Evolutionary conservation across 2,113 vertebrate species (phyloP), one percentile per base, ranked within the genome.

Genomic region (Phylloscopus trochilus): DNA sequence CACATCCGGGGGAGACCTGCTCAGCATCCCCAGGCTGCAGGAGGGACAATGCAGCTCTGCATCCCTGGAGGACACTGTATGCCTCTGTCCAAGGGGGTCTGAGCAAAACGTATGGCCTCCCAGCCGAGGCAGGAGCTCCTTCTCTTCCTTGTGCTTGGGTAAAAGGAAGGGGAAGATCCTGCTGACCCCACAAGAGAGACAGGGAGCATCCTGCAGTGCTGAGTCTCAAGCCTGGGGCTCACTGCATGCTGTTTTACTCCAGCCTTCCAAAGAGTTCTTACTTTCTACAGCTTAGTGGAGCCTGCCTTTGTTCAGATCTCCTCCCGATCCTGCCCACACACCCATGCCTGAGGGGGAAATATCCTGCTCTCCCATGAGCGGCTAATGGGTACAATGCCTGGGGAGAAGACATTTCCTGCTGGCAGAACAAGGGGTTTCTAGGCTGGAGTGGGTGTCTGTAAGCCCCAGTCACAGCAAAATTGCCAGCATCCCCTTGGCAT

Each of bases 241-340:
- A 13, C 39, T 63, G 52, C 58, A 33, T 60, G 28, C 41, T 70
- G 15, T 62, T 83, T 92, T 74, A 58, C 41, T 67, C 35, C 37
- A 88, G 60, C 27, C 15, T 13, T 79, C 17, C 41, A 31, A 85
- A 81, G 28, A 85, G 4, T 19, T 83, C 41, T 66, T 23, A 10
- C 28, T 60, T 60, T 28, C 60, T 67, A 46, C n/a, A 87, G 33
- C 16, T 63, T 39, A 79, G 46, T 3, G 1, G 23, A 8, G 7
- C 27, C 49, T 60, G n/a, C 9, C 22, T 41, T 60, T 4, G 2
- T 30, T 64, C 2, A 0, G 4, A 20, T 22, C 74, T 55, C 31
- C 28, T 46, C 39, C 39, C 0, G 0, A 18, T 62, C 28, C 72
- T 86, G 37, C 17, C 24, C 69, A 72, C 11, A 23, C 7, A 11